Percentiles rank a stretch among this genome's conserved stretches.
Conservation (phyloP, 2,888 invertebrate genomes). For the Drosophila diplacantha region DNA sequence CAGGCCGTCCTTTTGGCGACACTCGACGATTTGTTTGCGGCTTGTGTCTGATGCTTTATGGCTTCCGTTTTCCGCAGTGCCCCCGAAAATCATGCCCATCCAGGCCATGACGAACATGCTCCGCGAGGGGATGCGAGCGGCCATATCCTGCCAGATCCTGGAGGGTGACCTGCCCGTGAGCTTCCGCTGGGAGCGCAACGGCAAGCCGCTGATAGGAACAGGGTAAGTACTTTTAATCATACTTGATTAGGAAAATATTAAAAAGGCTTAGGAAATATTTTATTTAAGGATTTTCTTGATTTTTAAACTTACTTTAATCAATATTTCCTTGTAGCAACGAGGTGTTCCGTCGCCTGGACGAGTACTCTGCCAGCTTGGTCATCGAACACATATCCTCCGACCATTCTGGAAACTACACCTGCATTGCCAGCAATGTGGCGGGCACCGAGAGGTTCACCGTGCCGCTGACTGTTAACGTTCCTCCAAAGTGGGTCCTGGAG, state of each 20-base stretch:
- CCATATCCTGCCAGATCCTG: constrained; percentile 92
- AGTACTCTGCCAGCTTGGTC: constrained; percentile 90
- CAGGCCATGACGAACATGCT: constrained; percentile 88
- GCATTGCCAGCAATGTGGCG: constrained; percentile 90
- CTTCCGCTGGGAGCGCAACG: constrained; percentile 94
- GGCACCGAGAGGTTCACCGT: constrained; percentile 88
- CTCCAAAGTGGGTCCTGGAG: constrained; percentile 92
- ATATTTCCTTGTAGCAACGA: constrained; percentile 75
- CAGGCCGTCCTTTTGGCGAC: constrained; percentile 31
- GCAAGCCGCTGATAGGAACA: constrained; percentile 84
- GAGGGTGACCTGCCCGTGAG: constrained; percentile 95
- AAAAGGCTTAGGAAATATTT: neutral
- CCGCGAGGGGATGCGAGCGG: constrained; percentile 91
- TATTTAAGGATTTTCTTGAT: fast-evolving
- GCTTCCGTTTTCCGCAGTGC: constrained; percentile 80
- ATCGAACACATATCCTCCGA: constrained; percentile 91
- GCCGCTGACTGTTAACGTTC: constrained; percentile 90
- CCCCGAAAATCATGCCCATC: constrained; percentile 90
- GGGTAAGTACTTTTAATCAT: constrained; percentile 75
- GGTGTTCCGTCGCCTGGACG: constrained; percentile 84
- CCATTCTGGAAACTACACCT: constrained; percentile 94
- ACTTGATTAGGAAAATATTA: neutral
- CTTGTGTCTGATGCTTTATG: constrained; percentile 28
- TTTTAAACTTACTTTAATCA: neutral
- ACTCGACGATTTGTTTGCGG: constrained; percentile 23